Percentiles rank a stretch among this genome's conserved stretches.
These are phyloP conservation scores for Doris montereyensis DNA, from an alignment of 2,888 invertebrate genomes.

Conservation along the genomic window DNA sequence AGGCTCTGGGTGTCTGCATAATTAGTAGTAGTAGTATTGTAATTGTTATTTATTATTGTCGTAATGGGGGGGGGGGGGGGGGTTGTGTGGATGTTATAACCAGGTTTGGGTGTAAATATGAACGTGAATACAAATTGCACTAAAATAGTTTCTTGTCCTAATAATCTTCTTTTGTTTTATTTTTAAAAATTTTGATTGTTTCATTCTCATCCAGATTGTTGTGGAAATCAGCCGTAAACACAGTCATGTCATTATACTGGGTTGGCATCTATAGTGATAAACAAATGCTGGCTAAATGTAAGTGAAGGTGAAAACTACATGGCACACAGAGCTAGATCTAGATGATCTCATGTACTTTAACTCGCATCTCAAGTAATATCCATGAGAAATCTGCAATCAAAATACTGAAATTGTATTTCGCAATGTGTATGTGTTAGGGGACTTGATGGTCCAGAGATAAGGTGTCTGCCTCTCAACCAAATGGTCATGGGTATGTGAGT, in stretches of 20 bases:
- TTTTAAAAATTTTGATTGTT: background rate
- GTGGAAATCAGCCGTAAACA: conserved; percentile 83
- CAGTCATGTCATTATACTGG: conserved; percentile 87
- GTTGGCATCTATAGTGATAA: conserved; percentile 90
- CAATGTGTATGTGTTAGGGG: too few relatives aligned
- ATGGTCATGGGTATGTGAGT: too few relatives aligned
- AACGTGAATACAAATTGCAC: background rate
- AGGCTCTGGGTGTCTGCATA: background rate
- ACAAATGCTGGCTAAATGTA: conserved; percentile 87
- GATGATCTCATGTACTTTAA: too few relatives aligned
- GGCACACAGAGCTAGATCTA: too few relatives aligned
- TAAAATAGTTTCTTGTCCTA: background rate
- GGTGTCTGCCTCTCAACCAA: too few relatives aligned
- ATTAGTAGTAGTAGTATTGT: background rate
- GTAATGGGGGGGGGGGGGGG: background rate
- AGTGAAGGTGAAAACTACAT: too few relatives aligned
- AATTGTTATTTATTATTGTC: background rate
- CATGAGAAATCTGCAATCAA: too few relatives aligned
- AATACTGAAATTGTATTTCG: too few relatives aligned
- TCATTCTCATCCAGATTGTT: conserved; percentile 77
- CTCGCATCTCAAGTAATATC: too few relatives aligned
- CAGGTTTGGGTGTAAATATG: background rate
- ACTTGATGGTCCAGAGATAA: too few relatives aligned
- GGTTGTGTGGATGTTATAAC: too few relatives aligned
- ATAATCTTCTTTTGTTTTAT: background rate